These are phyloP conservation scores for Epirrhoe tristata DNA, from an alignment of 2,888 invertebrate species.

Conservation along the genomic window DNA sequence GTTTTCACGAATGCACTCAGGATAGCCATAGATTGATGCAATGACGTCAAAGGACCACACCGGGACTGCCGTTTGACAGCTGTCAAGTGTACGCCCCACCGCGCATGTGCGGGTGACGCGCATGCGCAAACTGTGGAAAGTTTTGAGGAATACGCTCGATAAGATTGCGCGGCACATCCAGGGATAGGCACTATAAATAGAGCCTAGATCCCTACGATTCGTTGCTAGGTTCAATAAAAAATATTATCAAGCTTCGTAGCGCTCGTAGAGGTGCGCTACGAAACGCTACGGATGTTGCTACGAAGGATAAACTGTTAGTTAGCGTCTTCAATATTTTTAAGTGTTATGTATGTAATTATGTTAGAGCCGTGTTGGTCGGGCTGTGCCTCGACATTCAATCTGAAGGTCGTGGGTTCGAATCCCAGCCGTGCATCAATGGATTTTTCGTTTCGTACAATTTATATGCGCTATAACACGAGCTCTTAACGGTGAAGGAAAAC, in stretches of 20 bases:
- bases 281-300: constrained; percentile 6
- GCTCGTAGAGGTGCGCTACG: constrained; percentile 14
- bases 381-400: too few species aligned
- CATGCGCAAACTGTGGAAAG: constrained; percentile 63
- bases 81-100: constrained; percentile 52
- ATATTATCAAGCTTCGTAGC: background rate
- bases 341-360: too few species aligned
- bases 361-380: too few species aligned
- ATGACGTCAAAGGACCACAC: constrained; percentile 67
- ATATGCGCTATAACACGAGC: too few species aligned
- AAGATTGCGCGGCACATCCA: constrained; percentile 46
- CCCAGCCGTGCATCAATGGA: too few species aligned
- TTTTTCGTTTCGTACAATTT: too few species aligned
- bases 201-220: constrained; percentile 7
- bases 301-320: background rate
- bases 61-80: constrained; percentile 70
- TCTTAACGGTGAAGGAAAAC: too few species aligned
- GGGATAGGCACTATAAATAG: constrained; percentile 20
- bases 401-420: too few species aligned
- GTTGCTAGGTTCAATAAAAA: background rate
- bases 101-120: constrained; percentile 59
- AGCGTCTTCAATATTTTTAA: too few species aligned
- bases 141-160: constrained; percentile 57
- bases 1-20: constrained; percentile 56
- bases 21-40: constrained; percentile 49